Percentiles rank a stretch among this genome's conserved stretches.
Conservation (phyloP, 2,888 invertebrate genomes). For the Actias luna region DNA sequence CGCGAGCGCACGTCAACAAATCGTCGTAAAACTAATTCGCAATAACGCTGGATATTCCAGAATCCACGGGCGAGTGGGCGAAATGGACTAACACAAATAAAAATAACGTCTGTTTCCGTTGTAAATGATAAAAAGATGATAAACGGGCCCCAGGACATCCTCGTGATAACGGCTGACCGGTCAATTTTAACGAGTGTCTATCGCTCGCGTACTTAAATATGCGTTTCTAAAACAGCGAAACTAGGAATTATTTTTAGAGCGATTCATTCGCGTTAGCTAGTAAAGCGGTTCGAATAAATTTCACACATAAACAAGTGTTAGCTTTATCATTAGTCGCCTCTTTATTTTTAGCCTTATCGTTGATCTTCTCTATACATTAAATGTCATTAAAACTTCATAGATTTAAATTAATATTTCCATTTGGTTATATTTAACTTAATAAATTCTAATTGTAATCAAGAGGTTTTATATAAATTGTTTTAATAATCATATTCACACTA, state of each 20-base stretch:
- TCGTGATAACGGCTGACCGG: constrained; percentile 67
- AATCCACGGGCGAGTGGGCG: constrained; percentile 53
- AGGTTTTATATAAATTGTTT: too few relatives aligned
- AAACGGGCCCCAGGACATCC: constrained; percentile 66
- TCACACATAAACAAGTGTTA: too few relatives aligned
- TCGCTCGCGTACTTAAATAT: constrained; percentile 26
- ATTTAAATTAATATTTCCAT: too few relatives aligned
- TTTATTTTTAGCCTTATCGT: too few relatives aligned
- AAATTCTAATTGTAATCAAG: too few relatives aligned
- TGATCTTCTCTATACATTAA: too few relatives aligned
- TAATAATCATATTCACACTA: too few relatives aligned
- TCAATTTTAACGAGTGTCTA: constrained; percentile 44
- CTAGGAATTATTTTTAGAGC: constrained; percentile 30
- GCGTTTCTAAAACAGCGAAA: constrained; percentile 26
- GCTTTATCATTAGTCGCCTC: too few relatives aligned
- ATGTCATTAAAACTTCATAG: too few relatives aligned
- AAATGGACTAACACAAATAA: constrained; percentile 64
- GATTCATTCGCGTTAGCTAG: too few relatives aligned
- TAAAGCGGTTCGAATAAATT: too few relatives aligned
- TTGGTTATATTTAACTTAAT: too few relatives aligned
- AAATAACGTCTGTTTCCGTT: constrained; percentile 74
- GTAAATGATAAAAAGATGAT: constrained; percentile 57
- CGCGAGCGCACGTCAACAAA: constrained; percentile 4
- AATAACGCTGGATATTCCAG: constrained; percentile 56
- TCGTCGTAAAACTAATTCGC: constrained; percentile 49